Percentiles rank a stretch among this genome's conserved stretches.
Evolutionary conservation across 2,113 vertebrate species (phyloP).

Genomic region (Dissostichus mawsoni): DNA sequence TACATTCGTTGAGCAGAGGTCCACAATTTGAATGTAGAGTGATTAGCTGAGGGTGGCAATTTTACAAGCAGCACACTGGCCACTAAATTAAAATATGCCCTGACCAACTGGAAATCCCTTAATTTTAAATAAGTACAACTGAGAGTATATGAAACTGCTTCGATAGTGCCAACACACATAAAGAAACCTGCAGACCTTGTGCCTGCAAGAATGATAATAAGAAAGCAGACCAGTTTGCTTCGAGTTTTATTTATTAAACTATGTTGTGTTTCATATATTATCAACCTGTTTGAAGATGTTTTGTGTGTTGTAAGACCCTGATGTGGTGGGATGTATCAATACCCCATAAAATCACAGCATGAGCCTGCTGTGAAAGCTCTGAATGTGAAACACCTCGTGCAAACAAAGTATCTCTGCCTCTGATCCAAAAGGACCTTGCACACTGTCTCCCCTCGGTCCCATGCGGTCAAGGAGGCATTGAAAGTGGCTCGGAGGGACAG

Average conservation of each 20-base stretch:
- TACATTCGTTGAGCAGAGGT: constrained; percentile 48
- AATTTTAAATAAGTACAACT: constrained; percentile 55
- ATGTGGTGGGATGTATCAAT: constrained; percentile 12
- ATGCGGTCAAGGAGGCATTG: constrained; percentile 75
- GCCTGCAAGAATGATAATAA: constrained; percentile 31
- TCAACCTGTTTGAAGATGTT: constrained; percentile 6
- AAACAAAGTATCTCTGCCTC: constrained; percentile 58
- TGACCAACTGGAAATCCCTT: constrained; percentile 47
- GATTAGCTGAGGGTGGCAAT: constrained; percentile 66
- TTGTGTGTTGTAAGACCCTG: constrained; percentile 3
- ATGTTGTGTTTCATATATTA: constrained; percentile 12
- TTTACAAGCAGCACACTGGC: constrained; percentile 41
- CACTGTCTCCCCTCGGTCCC: constrained; percentile 56
- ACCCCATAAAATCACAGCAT: constrained; percentile 12
- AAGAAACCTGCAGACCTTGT: constrained; percentile 7
- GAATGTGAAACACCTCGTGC: constrained; percentile 4
- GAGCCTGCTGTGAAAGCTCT: constrained; percentile 14
- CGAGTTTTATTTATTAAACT: constrained; percentile 25
- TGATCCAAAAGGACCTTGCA: constrained; percentile 69
- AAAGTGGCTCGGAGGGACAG: constrained; percentile 73
- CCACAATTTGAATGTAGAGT: constrained; percentile 53
- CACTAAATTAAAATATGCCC: constrained; percentile 54
- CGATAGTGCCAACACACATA: constrained; percentile 9
- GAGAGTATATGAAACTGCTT: constrained; percentile 7
- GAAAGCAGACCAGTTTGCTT: neutral